phyloP scores from a whole-genome alignment of 53 echinoderm and acorn worm genomes.

The Echinometra lucunter region DNA sequence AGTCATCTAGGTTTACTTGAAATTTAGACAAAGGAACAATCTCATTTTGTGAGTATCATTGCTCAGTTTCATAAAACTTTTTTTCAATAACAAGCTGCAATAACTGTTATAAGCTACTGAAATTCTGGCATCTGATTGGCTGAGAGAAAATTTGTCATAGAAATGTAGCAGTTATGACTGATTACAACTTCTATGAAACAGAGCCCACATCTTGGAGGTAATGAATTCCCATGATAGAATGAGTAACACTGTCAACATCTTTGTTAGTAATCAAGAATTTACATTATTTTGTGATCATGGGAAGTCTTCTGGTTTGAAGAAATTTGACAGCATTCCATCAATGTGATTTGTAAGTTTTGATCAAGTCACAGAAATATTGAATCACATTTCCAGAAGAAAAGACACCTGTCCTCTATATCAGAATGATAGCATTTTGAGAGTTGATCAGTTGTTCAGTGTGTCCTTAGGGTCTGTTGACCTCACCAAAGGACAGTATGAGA shows the following conservation, averaged over 20 bases:
- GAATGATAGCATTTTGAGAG: constrained; percentile 54
- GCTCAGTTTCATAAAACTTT: no score
- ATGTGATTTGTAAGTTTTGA: background rate
- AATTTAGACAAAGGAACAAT: background rate
- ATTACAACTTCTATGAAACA: no score
- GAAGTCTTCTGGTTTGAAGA: background rate
- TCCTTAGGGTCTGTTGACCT: constrained; percentile 77
- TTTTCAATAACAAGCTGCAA: no score
- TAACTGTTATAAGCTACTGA: no score
- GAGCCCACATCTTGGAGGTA: no score
- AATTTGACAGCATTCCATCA: background rate
- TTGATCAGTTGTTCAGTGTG: constrained; percentile 88
- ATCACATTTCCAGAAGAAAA: background rate
- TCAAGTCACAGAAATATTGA: background rate
- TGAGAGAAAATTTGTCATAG: no score
- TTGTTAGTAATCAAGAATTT: background rate
- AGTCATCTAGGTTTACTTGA: background rate
- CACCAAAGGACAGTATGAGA: constrained; percentile 87
- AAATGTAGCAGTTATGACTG: no score
- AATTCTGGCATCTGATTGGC: no score
- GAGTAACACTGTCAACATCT: background rate
- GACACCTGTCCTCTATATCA: background rate
- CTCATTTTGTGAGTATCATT: background rate
- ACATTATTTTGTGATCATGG: background rate
- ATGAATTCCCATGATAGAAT: background rate